Percentiles rank a stretch among this genome's conserved stretches.
Evolutionary conservation across 2,797 vertebrate species (phyloP).

Genomic region (Myotis myotis): DNA sequence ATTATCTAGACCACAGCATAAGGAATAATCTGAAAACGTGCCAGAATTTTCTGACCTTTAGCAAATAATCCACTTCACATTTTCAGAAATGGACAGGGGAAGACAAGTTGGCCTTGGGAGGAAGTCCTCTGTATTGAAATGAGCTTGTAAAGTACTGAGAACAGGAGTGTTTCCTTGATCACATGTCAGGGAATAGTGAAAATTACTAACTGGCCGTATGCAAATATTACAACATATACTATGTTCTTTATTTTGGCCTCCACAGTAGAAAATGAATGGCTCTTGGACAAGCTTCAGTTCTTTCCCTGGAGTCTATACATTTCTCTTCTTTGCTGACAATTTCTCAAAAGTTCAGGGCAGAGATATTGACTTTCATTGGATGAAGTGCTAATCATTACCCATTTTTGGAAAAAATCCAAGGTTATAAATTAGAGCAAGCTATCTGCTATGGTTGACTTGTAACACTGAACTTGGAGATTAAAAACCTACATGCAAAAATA

Average conservation of each 20-base stretch:
- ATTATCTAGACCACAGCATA: neutral
- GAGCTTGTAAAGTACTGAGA: neutral
- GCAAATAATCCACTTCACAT: constrained; percentile 27
- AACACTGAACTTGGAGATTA: constrained; percentile 55
- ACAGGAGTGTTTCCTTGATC: neutral
- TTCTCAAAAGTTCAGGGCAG: constrained; percentile 46
- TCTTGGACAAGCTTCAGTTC: neutral
- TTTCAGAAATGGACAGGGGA: neutral
- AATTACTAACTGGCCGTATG: neutral
- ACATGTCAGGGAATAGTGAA: neutral
- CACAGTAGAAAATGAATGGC: constrained; percentile 35
- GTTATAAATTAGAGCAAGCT: constrained; percentile 57
- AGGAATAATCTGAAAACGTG: constrained; percentile 32
- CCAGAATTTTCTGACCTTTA: neutral
- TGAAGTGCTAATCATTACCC: constrained; percentile 50
- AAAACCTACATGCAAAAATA: constrained; percentile 54
- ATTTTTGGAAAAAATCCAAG: constrained; percentile 54
- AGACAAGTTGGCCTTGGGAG: neutral
- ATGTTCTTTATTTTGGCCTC: neutral
- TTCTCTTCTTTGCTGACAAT: constrained; percentile 38
- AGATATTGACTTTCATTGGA: constrained; percentile 34
- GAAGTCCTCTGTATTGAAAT: neutral
- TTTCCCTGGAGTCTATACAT: neutral
- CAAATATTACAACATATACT: constrained; percentile 16
- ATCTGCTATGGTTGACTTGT: constrained; percentile 57